Evolutionary conservation across 2,888 invertebrate species (phyloP), one percentile per base, ranked within the genome.

Genomic region (Urechis unicinctus): DNA sequence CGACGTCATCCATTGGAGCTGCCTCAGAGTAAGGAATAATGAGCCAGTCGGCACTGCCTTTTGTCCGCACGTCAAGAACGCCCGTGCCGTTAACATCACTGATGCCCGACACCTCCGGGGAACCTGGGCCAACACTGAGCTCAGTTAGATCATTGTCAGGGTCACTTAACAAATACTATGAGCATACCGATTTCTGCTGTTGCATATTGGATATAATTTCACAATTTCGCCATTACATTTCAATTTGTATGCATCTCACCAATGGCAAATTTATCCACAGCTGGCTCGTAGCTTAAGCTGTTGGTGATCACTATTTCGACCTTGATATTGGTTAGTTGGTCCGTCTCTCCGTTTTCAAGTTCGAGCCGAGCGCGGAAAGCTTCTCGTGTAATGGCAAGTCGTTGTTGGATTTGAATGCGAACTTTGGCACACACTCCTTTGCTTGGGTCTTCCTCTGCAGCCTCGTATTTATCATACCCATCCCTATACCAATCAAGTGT

Each of bases 1-100:
- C 46, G 1, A 57, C 60, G 36, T 64, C 66, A 21, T 60, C 59
- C 31, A 53, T 30, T 46, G 61, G 56, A 21, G 68, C 68, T 26
- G 68, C 67, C 17, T 36, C 47, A 3, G 65, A 62, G 50, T 67
- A 68, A 26, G 68, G 67, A 2, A 67, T 59, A 30, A 68, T 65
- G 9, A 68, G 50, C 68, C 68, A 68, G 9, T 61, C 61, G 42
- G 49, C 43, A 42, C 6, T 55, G 2, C 67, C 65, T n/a, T 44
- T 47, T 2, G 26, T 36, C 21, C 49, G 43, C 21, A 24, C 47
- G 1, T 51, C 54, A 17, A 67, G 52, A n/a, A 47, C 21, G 25
- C 67, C 66, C 21, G 53, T 51, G 6, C 67, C 66, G 48, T 61
- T 60, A 6, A 67, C 64, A 42, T 52, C 62, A 36, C 61, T 59